Evolutionary conservation across 35 echinoderm and acorn worm genomes (phyloP).

Genomic region (Apostichopus parvimensis): DNA sequence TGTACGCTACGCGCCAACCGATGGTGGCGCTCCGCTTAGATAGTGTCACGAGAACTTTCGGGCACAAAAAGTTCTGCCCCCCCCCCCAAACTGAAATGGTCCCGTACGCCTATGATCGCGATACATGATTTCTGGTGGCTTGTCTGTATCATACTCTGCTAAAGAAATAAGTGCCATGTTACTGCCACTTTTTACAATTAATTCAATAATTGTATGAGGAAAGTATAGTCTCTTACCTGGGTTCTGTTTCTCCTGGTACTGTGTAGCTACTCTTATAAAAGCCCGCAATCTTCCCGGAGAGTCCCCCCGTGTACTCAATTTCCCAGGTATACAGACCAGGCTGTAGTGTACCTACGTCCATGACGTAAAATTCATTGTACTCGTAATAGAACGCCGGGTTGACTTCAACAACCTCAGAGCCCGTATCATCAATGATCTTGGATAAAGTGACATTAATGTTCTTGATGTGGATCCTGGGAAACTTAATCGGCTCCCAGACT

Average conservation of each 20-base stretch:
- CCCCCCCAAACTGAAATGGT: too few species aligned
- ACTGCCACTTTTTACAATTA: too few species aligned
- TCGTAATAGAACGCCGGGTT: conserved; percentile 28
- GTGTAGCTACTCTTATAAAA: conserved; percentile 89
- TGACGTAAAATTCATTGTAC: conserved; percentile 79
- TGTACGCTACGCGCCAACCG: too few species aligned
- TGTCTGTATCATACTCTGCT: too few species aligned
- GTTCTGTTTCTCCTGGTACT: conserved; percentile 19
- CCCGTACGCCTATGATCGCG: too few species aligned
- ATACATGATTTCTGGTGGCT: not conserved
- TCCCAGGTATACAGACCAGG: conserved; percentile 59
- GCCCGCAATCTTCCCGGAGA: conserved; percentile 65
- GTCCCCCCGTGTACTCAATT: conserved; percentile 59
- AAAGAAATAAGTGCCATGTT: too few species aligned
- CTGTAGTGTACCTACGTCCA: conserved; percentile 43
- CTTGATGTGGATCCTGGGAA: conserved; percentile 73
- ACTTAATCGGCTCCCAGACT: conserved; percentile 16
- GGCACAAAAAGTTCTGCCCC: too few species aligned
- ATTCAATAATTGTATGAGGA: too few species aligned
- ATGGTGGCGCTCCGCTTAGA: too few species aligned
- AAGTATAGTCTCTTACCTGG: conserved; percentile 19
- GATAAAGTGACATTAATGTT: conserved; percentile 54
- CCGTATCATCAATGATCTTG: conserved; percentile 33
- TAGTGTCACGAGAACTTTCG: too few species aligned
- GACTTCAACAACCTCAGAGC: not conserved